Conservation (phyloP, 2,888 invertebrate species). For the Rotaria socialis region DNA sequence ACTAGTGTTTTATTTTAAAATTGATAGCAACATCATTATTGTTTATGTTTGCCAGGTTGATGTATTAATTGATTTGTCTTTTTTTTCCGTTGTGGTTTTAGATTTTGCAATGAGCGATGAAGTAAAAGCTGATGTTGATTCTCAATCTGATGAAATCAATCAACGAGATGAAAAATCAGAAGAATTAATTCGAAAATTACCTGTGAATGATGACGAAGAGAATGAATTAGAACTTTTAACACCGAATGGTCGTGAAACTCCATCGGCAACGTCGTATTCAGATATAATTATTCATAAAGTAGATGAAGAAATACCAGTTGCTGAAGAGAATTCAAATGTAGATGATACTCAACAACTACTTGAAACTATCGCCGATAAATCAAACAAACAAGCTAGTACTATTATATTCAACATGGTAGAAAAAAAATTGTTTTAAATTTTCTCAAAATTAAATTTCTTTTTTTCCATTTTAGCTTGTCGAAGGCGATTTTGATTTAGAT, state of each 20-base stretch:
- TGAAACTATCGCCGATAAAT: background rate
- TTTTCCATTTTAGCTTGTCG: constrained; percentile 72
- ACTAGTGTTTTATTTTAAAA: background rate
- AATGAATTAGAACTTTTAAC: background rate
- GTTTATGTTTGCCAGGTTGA: too few relatives aligned
- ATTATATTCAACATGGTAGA: background rate
- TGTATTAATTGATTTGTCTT: background rate
- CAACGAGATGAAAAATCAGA: background rate
- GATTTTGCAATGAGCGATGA: background rate
- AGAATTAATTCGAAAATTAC: background rate
- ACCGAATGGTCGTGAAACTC: background rate
- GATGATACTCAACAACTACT: background rate
- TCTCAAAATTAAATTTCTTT: background rate
- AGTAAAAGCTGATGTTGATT: background rate
- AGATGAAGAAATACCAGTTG: background rate
- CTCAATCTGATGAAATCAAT: background rate
- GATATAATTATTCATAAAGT: background rate
- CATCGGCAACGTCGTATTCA: background rate
- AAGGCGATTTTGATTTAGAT: constrained; percentile 99
- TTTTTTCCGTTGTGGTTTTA: background rate
- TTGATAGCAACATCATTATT: background rate
- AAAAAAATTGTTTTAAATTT: too few relatives aligned
- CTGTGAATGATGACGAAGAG: background rate
- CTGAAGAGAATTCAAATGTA: background rate
- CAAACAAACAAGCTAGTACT: constrained; percentile 30